Percentiles rank a stretch among this genome's conserved stretches.
Conservation (phyloP, 2,888 invertebrate species). For the Smittia sp. region DNA sequence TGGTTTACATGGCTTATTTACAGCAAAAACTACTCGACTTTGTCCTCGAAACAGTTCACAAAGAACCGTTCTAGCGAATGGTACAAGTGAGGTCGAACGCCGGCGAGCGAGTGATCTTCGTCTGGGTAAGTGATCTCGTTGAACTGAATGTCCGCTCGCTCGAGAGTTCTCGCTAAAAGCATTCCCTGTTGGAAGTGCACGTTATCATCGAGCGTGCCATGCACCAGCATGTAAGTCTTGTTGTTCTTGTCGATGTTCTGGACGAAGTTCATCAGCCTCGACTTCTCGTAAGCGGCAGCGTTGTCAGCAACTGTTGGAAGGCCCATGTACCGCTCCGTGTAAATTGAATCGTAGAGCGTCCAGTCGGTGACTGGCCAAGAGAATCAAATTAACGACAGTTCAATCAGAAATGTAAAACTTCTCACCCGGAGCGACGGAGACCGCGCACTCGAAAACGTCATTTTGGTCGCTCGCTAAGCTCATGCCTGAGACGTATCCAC, state of each 20-base stretch:
- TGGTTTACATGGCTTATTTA: conserved; percentile 10
- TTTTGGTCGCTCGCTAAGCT: conserved; percentile 74
- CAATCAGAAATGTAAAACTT: conserved; percentile 46
- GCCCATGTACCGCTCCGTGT: conserved; percentile 96
- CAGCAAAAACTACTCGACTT: not conserved
- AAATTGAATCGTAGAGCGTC: conserved; percentile 68
- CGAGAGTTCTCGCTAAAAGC: conserved; percentile 82
- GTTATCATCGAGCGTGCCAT: conserved; percentile 93
- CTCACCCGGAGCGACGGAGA: conserved; percentile 96
- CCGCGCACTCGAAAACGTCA: conserved; percentile 84
- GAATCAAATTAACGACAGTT: not conserved
- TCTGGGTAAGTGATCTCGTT: conserved; percentile 92
- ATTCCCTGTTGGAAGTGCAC: conserved; percentile 97
- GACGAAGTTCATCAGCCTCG: conserved; percentile 71
- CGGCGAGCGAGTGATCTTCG: conserved; percentile 82
- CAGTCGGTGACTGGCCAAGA: conserved; percentile 42
- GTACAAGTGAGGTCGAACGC: conserved; percentile 83
- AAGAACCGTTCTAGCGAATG: conserved; percentile 85
- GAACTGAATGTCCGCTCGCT: conserved; percentile 82
- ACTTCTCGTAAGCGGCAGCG: conserved; percentile 66
- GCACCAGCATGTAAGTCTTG: conserved; percentile 85
- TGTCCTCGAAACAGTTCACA: conserved; percentile 49
- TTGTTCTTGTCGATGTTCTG: conserved; percentile 58
- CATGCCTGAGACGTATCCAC: conserved; percentile 89
- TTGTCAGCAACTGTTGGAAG: conserved; percentile 71